A percentile compares a stretch with the other conserved stretches of the same genome.
Evolutionary conservation across 2,888 invertebrate species (phyloP).

Genomic region (Notocelia uddmanniana): DNA sequence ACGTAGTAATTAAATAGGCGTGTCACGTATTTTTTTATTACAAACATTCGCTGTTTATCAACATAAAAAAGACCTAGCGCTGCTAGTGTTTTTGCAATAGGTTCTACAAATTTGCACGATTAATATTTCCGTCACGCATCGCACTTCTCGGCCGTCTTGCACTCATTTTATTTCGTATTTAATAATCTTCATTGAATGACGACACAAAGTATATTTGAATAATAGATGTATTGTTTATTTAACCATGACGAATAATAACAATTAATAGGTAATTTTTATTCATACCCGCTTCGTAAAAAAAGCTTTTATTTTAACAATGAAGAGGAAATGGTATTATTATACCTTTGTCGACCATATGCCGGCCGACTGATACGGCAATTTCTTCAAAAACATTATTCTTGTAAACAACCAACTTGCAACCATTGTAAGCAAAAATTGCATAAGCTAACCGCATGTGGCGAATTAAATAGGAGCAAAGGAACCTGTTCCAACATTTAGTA

Average conservation of each 20-base stretch:
- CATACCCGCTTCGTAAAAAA: neutral
- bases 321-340: slow-evolving; percentile 47
- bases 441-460: slow-evolving; percentile 77
- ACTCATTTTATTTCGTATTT: neutral
- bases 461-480: slow-evolving; percentile 80
- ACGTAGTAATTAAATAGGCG: neutral
- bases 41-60: neutral
- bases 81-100: neutral
- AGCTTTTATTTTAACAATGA: slow-evolving; percentile 34
- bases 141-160: neutral
- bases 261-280: neutral
- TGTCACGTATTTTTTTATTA: neutral
- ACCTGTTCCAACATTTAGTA: slow-evolving; percentile 76
- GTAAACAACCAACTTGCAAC: slow-evolving; percentile 64
- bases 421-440: slow-evolving; percentile 78
- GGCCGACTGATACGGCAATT: slow-evolving; percentile 52
- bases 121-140: neutral
- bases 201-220: neutral
- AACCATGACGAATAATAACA: neutral
- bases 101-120: slow-evolving; percentile 3
- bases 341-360: slow-evolving; percentile 47
- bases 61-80: neutral
- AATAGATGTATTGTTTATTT: neutral
- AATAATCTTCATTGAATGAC: slow-evolving; percentile 3
- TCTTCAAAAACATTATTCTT: slow-evolving; percentile 57